Conservation (phyloP, 2,113 vertebrate genomes). For the Pluvialis apricaria region DNA sequence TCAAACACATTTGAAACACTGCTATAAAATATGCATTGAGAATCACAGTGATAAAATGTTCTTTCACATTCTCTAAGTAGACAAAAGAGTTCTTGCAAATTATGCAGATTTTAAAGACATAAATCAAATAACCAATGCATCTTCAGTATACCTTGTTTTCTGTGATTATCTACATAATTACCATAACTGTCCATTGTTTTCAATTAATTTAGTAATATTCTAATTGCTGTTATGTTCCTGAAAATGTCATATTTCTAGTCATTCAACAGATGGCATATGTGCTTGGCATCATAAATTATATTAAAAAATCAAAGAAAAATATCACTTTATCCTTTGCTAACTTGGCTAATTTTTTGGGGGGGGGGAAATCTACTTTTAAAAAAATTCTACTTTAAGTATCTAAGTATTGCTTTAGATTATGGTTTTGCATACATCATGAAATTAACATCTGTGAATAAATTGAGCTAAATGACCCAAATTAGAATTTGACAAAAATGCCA, state of each 20-base stretch:
- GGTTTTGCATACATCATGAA: neutral
- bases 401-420: neutral
- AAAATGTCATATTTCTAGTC: neutral
- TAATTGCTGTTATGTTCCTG: neutral
- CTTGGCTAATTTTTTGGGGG: neutral
- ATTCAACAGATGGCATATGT: neutral
- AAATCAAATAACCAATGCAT: neutral
- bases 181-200: neutral
- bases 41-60: neutral
- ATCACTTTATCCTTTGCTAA: neutral
- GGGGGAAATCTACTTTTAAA: neutral
- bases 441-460: neutral
- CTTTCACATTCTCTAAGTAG: neutral
- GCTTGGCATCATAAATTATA: neutral
- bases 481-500: neutral
- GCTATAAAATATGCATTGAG: neutral
- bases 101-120: neutral
- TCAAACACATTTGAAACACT: neutral
- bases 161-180: neutral
- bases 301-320: neutral
- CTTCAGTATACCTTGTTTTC: neutral
- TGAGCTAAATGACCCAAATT: neutral
- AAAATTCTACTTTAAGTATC: neutral
- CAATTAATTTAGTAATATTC: neutral
- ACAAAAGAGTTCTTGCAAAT: neutral